These are phyloP conservation scores for Pantala flavescens DNA, from an alignment of 1,140 invertebrate species.

Conservation along the genomic window DNA sequence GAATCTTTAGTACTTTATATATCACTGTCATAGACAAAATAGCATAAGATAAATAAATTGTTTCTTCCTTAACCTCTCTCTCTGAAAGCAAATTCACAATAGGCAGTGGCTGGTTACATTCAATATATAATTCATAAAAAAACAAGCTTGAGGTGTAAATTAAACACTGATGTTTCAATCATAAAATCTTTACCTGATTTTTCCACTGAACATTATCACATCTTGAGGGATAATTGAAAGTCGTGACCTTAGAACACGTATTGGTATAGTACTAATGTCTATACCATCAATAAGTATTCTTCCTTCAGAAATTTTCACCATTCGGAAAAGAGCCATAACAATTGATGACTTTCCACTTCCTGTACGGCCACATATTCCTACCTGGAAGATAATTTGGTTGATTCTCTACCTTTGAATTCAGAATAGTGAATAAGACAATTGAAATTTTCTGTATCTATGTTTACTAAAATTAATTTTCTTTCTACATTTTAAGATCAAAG, in stretches of 20 bases:
- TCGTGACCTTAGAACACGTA: conserved; percentile 52
- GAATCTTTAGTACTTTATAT: no score
- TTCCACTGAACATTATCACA: conserved; percentile 46
- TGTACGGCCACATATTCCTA: conserved; percentile 68
- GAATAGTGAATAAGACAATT: neutral
- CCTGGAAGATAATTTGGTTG: conserved; percentile 33
- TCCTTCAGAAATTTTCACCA: conserved; percentile 50
- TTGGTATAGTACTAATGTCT: conserved; percentile 52
- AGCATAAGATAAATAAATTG: no score
- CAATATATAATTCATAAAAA: no score
- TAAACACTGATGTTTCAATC: no score
- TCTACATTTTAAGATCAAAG: no score
- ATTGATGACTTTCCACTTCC: conserved; percentile 72
- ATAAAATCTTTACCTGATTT: conserved; percentile 36
- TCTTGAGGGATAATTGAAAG: conserved; percentile 54
- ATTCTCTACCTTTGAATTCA: no score
- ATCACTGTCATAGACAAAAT: no score
- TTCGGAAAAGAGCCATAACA: conserved; percentile 55
- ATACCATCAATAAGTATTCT: conserved; percentile 55
- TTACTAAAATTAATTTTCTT: no score
- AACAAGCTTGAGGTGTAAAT: no score
- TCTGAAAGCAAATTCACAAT: no score
- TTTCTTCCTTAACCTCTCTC: no score
- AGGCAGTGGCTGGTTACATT: no score
- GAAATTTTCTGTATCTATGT: neutral